Base-by-base conservation (phyloP, 1,140 invertebrate species). In the Portunus trituberculatus region DNA sequence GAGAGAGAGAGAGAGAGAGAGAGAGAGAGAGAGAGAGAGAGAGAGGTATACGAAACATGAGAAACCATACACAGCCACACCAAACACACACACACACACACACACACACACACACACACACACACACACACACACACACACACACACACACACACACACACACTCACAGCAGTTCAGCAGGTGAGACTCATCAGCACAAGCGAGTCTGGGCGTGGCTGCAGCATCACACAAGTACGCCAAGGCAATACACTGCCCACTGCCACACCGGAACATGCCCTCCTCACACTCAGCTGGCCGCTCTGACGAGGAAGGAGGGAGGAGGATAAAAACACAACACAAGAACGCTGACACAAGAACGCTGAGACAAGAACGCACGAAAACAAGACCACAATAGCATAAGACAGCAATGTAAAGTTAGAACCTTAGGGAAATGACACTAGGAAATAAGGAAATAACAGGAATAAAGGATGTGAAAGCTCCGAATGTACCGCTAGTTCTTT, bases 81-180 rank as follows among this genome's bases (percentile, higher is more conserved):
- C 52, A 59, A 2, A 29, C 32, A 83, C 31, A 83, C 89, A 91
- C 89, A 91, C 89, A 91, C 89, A 91, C 89, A 91, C 89, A 48
- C 89, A 91, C 89, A 91, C 46, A 48, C 89, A 91, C 89, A 91
- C 90, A 67, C 52, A 92, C 90, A 92, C 90, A 92, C 48, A 92
- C 90, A 92, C 90, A 67, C 90, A 92, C 90, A 92, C 52, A 67
- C 90, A 92, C 48, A 92, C 90, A 92, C 90, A 67, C 90, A 92
- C 90, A 92, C 90, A 67, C 90, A 67, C 89, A 91, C 89, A 76
- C 90, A 29, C 48, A 67, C 90, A 92, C 90, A 92, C 90, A 92
- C 90, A 95, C 94, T 95, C 48, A 95, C 94, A 95, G 83, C 94
- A 95, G 89, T 95, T 92, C 6, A 95, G 29, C 1, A 95, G 89